Evolutionary conservation across 2,888 invertebrate genomes (phyloP).

Genomic region (Onthophagus sagittarius): DNA sequence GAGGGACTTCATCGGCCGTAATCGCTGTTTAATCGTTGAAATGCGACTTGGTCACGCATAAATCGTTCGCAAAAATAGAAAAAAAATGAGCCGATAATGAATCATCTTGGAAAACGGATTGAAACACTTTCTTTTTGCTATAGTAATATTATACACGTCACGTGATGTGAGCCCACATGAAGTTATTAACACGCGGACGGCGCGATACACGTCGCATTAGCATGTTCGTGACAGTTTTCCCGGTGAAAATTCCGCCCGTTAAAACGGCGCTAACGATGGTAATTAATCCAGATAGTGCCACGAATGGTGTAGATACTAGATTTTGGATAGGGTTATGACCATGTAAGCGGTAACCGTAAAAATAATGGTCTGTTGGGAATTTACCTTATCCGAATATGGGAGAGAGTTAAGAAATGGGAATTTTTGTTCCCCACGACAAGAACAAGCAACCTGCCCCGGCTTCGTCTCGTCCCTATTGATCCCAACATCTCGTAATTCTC

Average conservation of each 20-base stretch:
- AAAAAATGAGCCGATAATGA: not conserved
- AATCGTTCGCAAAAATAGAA: not conserved
- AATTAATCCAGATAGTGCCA: not conserved
- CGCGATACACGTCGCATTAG: not conserved
- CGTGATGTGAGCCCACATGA: not conserved
- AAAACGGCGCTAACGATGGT: not conserved
- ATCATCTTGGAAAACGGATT: not conserved
- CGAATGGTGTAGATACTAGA: not conserved
- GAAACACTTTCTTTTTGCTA: not conserved
- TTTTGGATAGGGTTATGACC: not conserved
- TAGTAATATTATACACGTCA: not conserved
- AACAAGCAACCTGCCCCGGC: not conserved
- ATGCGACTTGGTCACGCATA: not conserved
- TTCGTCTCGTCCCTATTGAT: not conserved
- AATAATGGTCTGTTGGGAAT: not conserved
- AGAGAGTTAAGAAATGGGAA: not conserved
- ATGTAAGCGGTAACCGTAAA: not conserved
- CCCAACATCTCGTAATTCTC: not conserved
- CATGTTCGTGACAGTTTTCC: not conserved
- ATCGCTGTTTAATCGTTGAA: not conserved
- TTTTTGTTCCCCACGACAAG: not conserved
- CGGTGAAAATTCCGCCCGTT: not conserved
- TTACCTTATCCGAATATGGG: not conserved
- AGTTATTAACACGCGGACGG: not conserved
- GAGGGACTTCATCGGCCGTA: not conserved